Percentiles rank a stretch among this genome's conserved stretches.
Evolutionary conservation across 2,113 vertebrate genomes (phyloP).

Genomic region (Gopherus evgoodei): DNA sequence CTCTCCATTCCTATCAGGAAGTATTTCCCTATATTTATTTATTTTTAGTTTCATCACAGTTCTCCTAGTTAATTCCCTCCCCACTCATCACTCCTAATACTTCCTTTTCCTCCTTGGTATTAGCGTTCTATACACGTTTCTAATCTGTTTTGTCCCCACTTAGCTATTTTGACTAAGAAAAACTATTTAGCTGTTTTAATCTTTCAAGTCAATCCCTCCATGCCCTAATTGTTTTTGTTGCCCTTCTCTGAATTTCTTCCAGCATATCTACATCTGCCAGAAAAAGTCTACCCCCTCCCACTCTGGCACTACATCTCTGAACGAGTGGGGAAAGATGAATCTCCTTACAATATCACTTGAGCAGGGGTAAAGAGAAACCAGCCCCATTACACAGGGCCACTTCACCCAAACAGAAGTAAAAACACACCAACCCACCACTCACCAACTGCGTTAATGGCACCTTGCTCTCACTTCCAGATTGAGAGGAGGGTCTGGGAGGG

Average conservation of each 20-base stretch:
- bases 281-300: neutral
- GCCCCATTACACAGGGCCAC: neutral
- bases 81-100: neutral
- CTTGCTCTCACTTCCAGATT: neutral
- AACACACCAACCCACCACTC: neutral
- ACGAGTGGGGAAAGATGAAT: neutral
- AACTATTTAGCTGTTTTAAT: neutral
- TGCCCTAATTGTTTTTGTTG: neutral
- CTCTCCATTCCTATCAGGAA: neutral
- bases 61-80: neutral
- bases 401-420: neutral
- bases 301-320: neutral
- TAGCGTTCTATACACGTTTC: neutral
- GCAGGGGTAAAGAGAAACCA: neutral
- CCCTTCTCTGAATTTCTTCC: neutral
- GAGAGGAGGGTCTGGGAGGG: neutral
- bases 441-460: accelerated
- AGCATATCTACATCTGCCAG: neutral
- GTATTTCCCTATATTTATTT: neutral
- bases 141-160: neutral
- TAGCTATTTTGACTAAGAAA: neutral
- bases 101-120: neutral
- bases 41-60: neutral
- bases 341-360: neutral
- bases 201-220: neutral